phyloP scores from a whole-genome alignment of 1,140 invertebrate genomes.

The Pseudomyrmex cubaensis region DNA sequence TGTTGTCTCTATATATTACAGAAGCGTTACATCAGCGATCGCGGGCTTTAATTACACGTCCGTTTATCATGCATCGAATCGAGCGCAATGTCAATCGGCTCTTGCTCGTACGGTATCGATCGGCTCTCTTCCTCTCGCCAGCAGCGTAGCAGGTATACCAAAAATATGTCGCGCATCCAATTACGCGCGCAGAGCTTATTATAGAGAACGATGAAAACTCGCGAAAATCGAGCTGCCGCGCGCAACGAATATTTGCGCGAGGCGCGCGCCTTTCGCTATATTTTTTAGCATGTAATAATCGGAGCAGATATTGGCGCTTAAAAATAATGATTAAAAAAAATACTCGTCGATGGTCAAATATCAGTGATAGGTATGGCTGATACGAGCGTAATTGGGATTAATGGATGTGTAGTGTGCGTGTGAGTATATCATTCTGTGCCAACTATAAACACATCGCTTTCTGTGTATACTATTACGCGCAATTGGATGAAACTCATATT shows the following conservation, averaged over 20 bases:
- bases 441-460: slow-evolving; percentile 28
- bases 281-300: slow-evolving; percentile 8
- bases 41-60: slow-evolving; percentile 46
- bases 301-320: neutral
- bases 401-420: neutral
- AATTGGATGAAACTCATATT: slow-evolving; percentile 29
- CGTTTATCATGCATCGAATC: slow-evolving; percentile 46
- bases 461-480: neutral
- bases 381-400: slow-evolving; percentile 22
- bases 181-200: slow-evolving; percentile 49
- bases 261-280: neutral
- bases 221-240: slow-evolving; percentile 10
- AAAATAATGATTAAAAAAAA: slow-evolving; percentile 28
- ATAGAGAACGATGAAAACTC: slow-evolving; percentile 39
- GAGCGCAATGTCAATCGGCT: slow-evolving; percentile 46
- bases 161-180: slow-evolving; percentile 53
- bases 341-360: neutral
- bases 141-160: neutral
- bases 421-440: neutral
- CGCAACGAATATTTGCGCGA: slow-evolving; percentile 46
- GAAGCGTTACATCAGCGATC: slow-evolving; percentile 39
- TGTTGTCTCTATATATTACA: slow-evolving; percentile 48
- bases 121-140: neutral
- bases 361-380: slow-evolving; percentile 8
- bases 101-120: slow-evolving; percentile 22